Percentiles rank a stretch among this genome's conserved stretches.
Conservation (phyloP, 2,797 vertebrate genomes). For the Phyllotis vaccarum region DNA sequence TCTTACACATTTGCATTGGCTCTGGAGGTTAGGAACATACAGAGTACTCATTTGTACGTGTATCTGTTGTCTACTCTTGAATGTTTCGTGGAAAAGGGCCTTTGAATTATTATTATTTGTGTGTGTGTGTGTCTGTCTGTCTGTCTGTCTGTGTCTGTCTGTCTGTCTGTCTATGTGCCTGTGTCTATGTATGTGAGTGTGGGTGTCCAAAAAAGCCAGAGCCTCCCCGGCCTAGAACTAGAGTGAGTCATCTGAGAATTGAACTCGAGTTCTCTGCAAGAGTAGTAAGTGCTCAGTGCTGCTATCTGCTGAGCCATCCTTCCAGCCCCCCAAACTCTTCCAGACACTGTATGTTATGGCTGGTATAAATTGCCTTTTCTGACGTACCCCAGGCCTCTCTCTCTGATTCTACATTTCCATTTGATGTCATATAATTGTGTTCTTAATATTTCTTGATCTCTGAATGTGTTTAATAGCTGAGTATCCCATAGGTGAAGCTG, state of each 20-base stretch:
- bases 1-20: constrained; percentile 55
- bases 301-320: background rate
- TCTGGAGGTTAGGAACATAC: background rate
- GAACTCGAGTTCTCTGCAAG: background rate
- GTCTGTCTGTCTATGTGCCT: background rate
- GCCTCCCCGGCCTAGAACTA: background rate
- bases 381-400: background rate
- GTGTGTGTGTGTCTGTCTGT: background rate
- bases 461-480: constrained; percentile 19
- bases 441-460: constrained; percentile 32
- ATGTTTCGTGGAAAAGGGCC: background rate
- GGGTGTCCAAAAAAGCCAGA: background rate
- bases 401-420: constrained; percentile 30
- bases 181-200: background rate
- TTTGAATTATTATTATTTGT: background rate
- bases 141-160: background rate
- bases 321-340: background rate
- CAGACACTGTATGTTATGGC: background rate
- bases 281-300: background rate
- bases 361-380: constrained; percentile 10
- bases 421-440: constrained; percentile 21
- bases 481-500: background rate
- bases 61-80: background rate
- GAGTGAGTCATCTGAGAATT: background rate
- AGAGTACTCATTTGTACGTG: background rate